These are phyloP conservation scores for Pentalonia nigronervosa DNA, from an alignment of 1,140 invertebrate genomes.

Conservation along the genomic window DNA sequence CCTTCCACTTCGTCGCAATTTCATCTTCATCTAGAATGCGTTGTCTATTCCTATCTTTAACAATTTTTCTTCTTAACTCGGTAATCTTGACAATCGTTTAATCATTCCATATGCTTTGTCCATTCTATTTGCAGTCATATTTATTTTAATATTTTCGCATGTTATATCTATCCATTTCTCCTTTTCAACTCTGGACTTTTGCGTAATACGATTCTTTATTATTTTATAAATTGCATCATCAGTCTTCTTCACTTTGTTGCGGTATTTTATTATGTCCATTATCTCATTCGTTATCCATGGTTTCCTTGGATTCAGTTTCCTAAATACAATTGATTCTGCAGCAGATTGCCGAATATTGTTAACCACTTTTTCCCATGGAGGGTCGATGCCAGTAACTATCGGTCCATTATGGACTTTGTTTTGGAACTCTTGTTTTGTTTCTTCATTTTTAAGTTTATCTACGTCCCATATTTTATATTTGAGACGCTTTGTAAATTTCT, in stretches of 20 bases:
- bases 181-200: constrained; percentile 21
- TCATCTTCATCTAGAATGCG: constrained; percentile 28
- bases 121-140: constrained; percentile 36
- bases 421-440: not conserved
- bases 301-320: constrained; percentile 43
- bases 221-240: constrained; percentile 38
- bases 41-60: constrained; percentile 46
- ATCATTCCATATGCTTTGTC: constrained; percentile 50
- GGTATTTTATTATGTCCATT: constrained; percentile 23
- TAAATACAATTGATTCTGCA: constrained; percentile 25
- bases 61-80: constrained; percentile 39
- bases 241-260: constrained; percentile 26
- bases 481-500: constrained; percentile 23
- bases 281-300: constrained; percentile 50
- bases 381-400: not conserved
- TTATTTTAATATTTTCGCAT: constrained; percentile 39
- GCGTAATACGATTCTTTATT: constrained; percentile 33
- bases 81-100: constrained; percentile 31
- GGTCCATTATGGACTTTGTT: constrained; percentile 3
- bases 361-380: too few relatives aligned
- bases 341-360: not conserved
- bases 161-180: constrained; percentile 44
- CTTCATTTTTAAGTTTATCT: constrained; percentile 20
- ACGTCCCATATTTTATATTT: constrained; percentile 48
- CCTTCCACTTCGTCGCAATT: not conserved